phyloP scores from a whole-genome alignment of 2,888 invertebrate genomes.

The Meganola albula region DNA sequence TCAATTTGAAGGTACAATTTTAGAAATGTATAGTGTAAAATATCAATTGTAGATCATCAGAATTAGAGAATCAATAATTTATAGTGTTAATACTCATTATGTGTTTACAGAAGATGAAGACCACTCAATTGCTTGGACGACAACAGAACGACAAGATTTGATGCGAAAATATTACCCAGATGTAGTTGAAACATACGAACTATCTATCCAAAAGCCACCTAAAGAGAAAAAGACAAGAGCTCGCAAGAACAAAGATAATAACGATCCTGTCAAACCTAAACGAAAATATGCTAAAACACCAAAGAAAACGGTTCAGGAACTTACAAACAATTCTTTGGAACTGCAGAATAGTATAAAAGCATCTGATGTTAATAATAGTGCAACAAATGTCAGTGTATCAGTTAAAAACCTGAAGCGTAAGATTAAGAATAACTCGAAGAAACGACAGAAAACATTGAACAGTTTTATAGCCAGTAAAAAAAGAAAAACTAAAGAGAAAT shows the following conservation, averaged over 20 bases:
- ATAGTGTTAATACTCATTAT: too few species aligned
- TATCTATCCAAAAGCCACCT: slow-evolving; percentile 71
- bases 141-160: slow-evolving; percentile 82
- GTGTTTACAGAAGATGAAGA: slow-evolving; percentile 58
- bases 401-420: slow-evolving; percentile 63
- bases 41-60: too few species aligned
- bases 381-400: slow-evolving; percentile 52
- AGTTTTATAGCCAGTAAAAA: slow-evolving; percentile 57
- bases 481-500: slow-evolving; percentile 37
- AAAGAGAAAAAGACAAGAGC: slow-evolving; percentile 58
- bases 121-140: slow-evolving; percentile 76
- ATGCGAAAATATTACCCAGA: slow-evolving; percentile 80
- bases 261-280: slow-evolving; percentile 48
- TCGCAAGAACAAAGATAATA: slow-evolving; percentile 42
- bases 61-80: too few species aligned
- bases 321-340: too few species aligned
- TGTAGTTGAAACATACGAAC: slow-evolving; percentile 78
- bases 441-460: slow-evolving; percentile 56
- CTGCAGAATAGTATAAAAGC: too few species aligned
- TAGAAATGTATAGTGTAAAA: too few species aligned
- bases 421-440: slow-evolving; percentile 43
- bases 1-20: slow-evolving; percentile 76
- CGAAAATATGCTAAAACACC: slow-evolving; percentile 58
- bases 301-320: slow-evolving; percentile 34
- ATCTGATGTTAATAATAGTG: slow-evolving; percentile 38